Conservation (phyloP, 2,888 invertebrate species). For the Xylophagus ater region DNA sequence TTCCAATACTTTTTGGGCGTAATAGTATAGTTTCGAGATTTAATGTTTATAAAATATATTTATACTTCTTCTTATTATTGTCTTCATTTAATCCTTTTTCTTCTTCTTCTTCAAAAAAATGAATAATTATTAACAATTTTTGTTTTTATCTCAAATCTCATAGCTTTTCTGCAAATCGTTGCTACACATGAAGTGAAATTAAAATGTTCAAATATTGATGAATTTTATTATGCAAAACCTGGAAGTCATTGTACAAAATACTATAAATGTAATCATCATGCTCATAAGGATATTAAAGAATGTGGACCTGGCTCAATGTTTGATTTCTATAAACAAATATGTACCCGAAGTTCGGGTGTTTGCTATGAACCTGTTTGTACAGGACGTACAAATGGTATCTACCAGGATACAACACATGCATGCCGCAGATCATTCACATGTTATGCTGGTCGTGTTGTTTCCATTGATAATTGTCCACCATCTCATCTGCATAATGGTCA, state of each 20-base stretch:
- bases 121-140: neutral
- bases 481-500: slow-evolving; percentile 44
- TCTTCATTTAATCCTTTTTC: neutral
- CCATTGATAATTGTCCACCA: slow-evolving; percentile 40
- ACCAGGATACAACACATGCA: slow-evolving; percentile 47
- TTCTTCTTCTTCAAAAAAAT: neutral
- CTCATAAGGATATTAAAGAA: slow-evolving; percentile 34
- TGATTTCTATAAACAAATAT: slow-evolving; percentile 44
- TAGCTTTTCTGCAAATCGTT: neutral
- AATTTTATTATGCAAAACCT: slow-evolving; percentile 42
- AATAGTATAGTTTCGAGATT: neutral
- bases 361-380: slow-evolving; percentile 51
- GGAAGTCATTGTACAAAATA: slow-evolving; percentile 47
- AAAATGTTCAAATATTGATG: slow-evolving; percentile 25
- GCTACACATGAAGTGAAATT: slow-evolving; percentile 18
- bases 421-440: slow-evolving; percentile 45
- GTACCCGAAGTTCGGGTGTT: slow-evolving; percentile 43
- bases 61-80: neutral
- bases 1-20: neutral
- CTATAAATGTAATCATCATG: slow-evolving; percentile 41
- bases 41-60: neutral
- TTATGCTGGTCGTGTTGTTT: slow-evolving; percentile 41
- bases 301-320: slow-evolving; percentile 47
- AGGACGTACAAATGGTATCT: slow-evolving; percentile 45
- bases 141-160: slow-evolving; percentile 4